Evolutionary conservation across 2,888 invertebrate genomes (phyloP).

Genomic region (Urechis unicinctus): DNA sequence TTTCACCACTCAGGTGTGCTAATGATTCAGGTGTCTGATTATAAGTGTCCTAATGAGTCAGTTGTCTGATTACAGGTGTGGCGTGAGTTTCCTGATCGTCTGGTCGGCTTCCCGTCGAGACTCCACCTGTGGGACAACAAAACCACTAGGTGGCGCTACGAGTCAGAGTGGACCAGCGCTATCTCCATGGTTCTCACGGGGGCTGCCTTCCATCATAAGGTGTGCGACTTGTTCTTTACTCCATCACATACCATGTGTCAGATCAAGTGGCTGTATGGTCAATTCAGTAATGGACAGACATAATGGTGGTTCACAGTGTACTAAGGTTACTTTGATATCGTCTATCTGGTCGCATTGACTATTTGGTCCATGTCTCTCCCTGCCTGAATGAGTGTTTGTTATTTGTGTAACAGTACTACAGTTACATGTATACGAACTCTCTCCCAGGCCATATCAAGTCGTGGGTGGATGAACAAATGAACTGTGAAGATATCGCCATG

Average conservation of each 20-base stretch:
- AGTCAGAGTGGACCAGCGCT: constrained; percentile 95
- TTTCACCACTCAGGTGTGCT: too few relatives aligned
- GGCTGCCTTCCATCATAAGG: constrained; percentile 93
- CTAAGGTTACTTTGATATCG: too few relatives aligned
- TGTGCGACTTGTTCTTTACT: constrained; percentile 45
- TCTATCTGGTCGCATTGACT: too few relatives aligned
- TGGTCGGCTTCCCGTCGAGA: constrained; percentile 92
- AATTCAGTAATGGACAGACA: too few relatives aligned
- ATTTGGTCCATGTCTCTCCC: too few relatives aligned
- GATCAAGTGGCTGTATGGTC: too few relatives aligned
- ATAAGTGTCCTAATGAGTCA: too few relatives aligned
- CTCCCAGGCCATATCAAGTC: constrained; percentile 78
- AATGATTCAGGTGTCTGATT: too few relatives aligned
- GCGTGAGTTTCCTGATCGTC: constrained; percentile 92
- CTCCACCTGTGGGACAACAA: constrained; percentile 89
- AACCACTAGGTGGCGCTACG: constrained; percentile 81
- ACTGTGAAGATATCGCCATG: constrained; percentile 97
- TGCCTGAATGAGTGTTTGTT: background rate
- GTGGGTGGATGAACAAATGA: constrained; percentile 93
- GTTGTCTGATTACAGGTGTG: constrained; percentile 79
- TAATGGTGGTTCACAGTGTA: too few relatives aligned
- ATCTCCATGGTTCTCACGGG: constrained; percentile 90
- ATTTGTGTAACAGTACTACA: constrained; percentile 66
- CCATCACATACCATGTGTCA: too few relatives aligned
- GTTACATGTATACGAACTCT: constrained; percentile 81